phyloP scores from a whole-genome alignment of 2,888 invertebrate genomes.

The Ichneumon xanthorius region DNA sequence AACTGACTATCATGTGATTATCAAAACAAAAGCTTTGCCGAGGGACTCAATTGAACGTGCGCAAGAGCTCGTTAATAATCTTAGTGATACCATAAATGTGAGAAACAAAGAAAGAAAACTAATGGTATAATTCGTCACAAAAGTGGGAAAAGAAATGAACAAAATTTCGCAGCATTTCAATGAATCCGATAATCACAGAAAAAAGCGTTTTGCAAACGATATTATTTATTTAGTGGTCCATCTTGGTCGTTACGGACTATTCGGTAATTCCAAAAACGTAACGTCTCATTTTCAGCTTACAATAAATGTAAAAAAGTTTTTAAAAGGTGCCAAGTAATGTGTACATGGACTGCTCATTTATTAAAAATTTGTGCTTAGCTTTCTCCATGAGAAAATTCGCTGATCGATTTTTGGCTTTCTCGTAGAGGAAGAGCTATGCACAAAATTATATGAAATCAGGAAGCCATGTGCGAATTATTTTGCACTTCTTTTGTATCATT shows the following conservation, averaged over 20 bases:
- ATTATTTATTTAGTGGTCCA: slow-evolving; percentile 9
- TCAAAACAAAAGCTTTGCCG: slow-evolving; percentile 1
- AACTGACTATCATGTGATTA: slow-evolving; percentile 17
- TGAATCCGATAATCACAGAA: background rate
- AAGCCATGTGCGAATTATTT: no score
- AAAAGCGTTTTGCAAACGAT: background rate
- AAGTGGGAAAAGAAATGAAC: background rate
- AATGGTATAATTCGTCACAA: background rate
- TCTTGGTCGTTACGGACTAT: background rate
- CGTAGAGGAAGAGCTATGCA: no score
- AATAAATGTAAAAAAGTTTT: no score
- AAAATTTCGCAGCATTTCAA: background rate
- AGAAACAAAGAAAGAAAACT: background rate
- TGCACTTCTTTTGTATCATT: no score
- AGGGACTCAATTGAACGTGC: background rate
- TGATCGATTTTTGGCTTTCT: no score
- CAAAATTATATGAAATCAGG: no score
- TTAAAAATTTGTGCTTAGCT: no score
- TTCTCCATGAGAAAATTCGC: no score
- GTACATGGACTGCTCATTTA: no score
- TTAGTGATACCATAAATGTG: background rate
- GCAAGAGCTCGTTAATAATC: background rate
- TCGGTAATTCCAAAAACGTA: no score
- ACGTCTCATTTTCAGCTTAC: no score
- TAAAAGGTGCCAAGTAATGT: no score